These are phyloP conservation scores for Dolichoris vasculosae DNA, from an alignment of 1,140 invertebrate species.

Conservation along the genomic window DNA sequence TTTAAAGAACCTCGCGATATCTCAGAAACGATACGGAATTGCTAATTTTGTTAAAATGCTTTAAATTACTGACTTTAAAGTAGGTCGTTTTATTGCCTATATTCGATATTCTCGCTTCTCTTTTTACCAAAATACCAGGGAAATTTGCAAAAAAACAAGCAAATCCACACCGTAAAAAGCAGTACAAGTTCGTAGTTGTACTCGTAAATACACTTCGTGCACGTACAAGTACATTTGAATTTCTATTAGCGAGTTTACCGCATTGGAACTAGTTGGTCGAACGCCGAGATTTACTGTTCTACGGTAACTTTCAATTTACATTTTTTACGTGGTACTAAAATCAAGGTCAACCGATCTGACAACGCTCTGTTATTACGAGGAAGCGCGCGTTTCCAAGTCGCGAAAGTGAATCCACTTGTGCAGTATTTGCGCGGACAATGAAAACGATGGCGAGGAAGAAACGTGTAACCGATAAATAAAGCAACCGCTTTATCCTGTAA, in stretches of 20 bases:
- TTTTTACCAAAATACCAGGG: no score
- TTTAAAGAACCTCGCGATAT: no score
- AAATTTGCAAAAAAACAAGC: not conserved
- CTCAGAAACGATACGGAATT: not conserved
- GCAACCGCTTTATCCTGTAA: not conserved
- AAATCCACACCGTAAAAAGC: not conserved
- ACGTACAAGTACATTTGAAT: not conserved
- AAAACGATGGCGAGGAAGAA: not conserved
- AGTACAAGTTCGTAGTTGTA: not conserved
- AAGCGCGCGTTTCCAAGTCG: not conserved
- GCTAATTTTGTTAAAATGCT: not conserved
- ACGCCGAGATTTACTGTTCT: not conserved
- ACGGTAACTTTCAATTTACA: not conserved
- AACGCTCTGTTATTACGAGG: not conserved
- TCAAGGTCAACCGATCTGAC: constrained; percentile 3
- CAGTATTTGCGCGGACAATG: not conserved
- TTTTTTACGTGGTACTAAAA: not conserved
- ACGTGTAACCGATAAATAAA: not conserved
- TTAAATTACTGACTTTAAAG: not conserved
- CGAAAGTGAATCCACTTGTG: not conserved
- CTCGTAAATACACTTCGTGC: not conserved
- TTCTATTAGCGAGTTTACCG: not conserved
- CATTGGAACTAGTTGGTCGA: not conserved
- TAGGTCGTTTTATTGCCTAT: not conserved
- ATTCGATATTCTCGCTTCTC: not conserved